Base-by-base conservation (phyloP, 2,113 vertebrate species). In the Lethenteron reissneri region DNA sequence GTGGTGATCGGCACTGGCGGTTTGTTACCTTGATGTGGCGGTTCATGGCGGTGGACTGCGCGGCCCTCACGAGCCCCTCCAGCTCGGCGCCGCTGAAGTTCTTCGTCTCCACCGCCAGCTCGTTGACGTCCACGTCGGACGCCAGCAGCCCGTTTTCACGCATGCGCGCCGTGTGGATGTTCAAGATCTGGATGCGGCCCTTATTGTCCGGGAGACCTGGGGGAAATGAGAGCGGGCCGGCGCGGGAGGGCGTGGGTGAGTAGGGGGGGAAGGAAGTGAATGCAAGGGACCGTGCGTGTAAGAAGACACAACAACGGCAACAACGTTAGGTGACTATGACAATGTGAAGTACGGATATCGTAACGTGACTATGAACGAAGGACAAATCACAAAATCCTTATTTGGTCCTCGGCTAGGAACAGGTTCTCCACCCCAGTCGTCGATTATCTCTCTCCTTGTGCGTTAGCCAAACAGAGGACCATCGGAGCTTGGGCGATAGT, bases 11-110 rank as follows among this genome's bases (percentile, higher is more conserved):
- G 41, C 41, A 41, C 41, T 7, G 41, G 41, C 41, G 41, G 41
- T 41, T 41, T 6, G 41, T 41, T 11, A 95, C 92, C 90, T 96
- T 96, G 72, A 97, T 97, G 74, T 95, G 92, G 21, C 92, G 83
- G 82, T 96, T 96, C 92, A 97, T 97, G 70, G 92, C 92, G 0
- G 88, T 95, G 71, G 92, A 95, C 78, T 97, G 92, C 1, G 92
- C 92, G 6, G 92, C 92, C 72, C 92, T 82, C 75, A 97, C 90
- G 57, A 96, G 82, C 4, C 92, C 92, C 75, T 97, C 92, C 74
- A 96, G 78, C 70, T 97, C 92, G 1, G 92, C 92, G 1, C 92
- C 92, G 56, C 90, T 95, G 82, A 85, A 97, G 78, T 97, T 97
- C 78, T 97, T 97, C 2, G 92, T 97, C 76, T 92, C 92, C 2